phyloP scores from a whole-genome alignment of 30 jellyfish, hydroid and myxozoan species.

The Aurelia sp. region DNA sequence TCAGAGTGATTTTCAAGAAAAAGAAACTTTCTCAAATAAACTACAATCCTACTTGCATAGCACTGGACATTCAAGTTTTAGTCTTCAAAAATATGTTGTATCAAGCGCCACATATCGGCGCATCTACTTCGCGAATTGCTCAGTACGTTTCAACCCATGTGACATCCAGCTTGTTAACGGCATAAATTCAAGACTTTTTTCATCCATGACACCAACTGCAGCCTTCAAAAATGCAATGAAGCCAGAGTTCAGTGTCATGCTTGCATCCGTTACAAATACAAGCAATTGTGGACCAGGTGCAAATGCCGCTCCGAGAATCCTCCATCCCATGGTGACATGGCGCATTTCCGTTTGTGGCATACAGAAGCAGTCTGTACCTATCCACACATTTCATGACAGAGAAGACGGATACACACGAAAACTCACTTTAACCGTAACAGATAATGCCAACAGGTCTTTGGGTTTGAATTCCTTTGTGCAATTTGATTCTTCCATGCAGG shows the following conservation, averaged over 20 bases:
- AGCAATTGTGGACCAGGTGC: conserved; percentile 22
- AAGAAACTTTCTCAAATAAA: neutral
- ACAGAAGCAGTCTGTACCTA: conserved; percentile 41
- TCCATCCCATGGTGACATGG: neutral
- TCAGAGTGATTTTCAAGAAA: conserved; percentile 25
- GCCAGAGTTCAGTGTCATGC: conserved; percentile 33
- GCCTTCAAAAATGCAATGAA: conserved; percentile 27
- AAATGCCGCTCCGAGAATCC: conserved; percentile 67
- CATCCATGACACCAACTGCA: neutral
- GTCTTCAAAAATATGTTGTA: neutral
- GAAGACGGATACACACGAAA: conserved; percentile 71
- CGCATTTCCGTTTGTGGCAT: conserved; percentile 58
- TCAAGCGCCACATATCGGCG: conserved; percentile 7
- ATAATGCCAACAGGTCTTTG: conserved; percentile 42
- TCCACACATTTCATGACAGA: conserved; percentile 40
- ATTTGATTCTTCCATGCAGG: conserved; percentile 35
- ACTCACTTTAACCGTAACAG: conserved; percentile 23
- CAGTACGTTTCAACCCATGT: conserved; percentile 67
- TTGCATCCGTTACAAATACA: neutral
- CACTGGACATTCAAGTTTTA: neutral
- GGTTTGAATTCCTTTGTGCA: conserved; percentile 42
- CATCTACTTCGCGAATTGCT: conserved; percentile 53
- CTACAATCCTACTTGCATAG: conserved; percentile 18
- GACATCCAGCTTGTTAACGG: conserved; percentile 7
- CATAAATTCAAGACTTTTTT: conserved; percentile 26